Evolutionary conservation across 2,797 vertebrate genomes (phyloP).

Genomic region (Crax fasciolata): DNA sequence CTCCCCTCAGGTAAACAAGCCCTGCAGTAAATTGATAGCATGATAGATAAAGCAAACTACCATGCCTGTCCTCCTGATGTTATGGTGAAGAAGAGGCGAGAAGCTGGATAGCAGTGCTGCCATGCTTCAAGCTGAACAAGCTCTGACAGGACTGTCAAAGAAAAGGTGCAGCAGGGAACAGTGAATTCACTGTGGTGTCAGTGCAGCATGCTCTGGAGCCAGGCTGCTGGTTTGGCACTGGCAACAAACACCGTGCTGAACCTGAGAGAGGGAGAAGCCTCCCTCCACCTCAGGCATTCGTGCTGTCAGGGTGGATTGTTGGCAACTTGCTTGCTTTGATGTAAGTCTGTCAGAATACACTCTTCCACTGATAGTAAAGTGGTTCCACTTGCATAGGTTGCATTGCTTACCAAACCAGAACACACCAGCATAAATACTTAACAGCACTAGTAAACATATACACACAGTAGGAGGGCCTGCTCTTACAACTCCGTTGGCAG

Average conservation of each 20-base stretch:
- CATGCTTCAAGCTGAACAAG: not conserved
- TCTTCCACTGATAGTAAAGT: not conserved
- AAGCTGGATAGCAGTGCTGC: not conserved
- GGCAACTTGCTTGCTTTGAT: not conserved
- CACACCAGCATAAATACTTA: not conserved
- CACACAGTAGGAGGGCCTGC: not conserved
- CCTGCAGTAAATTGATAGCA: not conserved
- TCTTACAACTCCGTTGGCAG: not conserved
- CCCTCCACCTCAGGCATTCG: not conserved
- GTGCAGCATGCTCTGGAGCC: fast-evolving
- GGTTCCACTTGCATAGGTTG: not conserved
- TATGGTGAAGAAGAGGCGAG: not conserved
- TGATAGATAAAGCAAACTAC: not conserved
- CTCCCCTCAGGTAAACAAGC: not conserved
- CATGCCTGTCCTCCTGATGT: not conserved
- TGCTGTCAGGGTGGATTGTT: not conserved
- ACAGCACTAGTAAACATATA: not conserved
- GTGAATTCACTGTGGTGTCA: not conserved
- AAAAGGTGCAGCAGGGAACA: not conserved
- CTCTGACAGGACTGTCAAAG: not conserved
- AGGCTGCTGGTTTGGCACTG: not conserved
- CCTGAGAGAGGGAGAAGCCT: not conserved
- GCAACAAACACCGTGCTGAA: not conserved
- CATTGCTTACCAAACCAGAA: not conserved
- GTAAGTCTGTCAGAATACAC: not conserved